Conservation (phyloP, 2,113 vertebrate species). For the Pygoscelis antarcticus region DNA sequence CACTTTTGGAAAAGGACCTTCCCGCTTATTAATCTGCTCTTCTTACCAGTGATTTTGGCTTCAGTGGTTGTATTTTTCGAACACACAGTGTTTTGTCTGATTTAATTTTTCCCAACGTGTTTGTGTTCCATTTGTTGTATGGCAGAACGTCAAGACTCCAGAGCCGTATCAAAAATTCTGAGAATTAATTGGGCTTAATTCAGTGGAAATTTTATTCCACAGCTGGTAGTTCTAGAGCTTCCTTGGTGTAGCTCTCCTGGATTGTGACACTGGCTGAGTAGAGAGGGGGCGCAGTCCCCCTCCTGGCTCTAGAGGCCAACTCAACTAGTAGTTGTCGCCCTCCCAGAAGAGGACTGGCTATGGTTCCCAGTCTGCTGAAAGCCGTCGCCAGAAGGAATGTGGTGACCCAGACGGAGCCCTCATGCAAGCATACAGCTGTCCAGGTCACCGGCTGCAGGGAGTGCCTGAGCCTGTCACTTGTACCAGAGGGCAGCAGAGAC, state of each 20-base stretch:
- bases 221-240: neutral
- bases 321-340: no score
- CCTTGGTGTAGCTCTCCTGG: neutral
- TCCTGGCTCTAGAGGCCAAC: no score
- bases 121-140: neutral
- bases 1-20: neutral
- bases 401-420: no score
- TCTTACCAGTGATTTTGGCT: neutral
- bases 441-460: no score
- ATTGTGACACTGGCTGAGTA: rapidly evolving
- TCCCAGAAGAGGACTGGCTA: no score
- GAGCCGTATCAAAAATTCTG: neutral
- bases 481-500: no score
- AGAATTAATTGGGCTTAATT: neutral
- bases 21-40: neutral
- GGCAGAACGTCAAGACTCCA: neutral
- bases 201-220: neutral
- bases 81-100: neutral
- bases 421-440: no score
- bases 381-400: no score
- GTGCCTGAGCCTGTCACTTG: no score
- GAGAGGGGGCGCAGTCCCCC: neutral
- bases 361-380: no score
- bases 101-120: neutral
- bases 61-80: neutral